Evolutionary conservation across 2,888 invertebrate genomes (phyloP), one percentile per base, ranked within the genome.

Genomic region (Cerceris ruficornis): DNA sequence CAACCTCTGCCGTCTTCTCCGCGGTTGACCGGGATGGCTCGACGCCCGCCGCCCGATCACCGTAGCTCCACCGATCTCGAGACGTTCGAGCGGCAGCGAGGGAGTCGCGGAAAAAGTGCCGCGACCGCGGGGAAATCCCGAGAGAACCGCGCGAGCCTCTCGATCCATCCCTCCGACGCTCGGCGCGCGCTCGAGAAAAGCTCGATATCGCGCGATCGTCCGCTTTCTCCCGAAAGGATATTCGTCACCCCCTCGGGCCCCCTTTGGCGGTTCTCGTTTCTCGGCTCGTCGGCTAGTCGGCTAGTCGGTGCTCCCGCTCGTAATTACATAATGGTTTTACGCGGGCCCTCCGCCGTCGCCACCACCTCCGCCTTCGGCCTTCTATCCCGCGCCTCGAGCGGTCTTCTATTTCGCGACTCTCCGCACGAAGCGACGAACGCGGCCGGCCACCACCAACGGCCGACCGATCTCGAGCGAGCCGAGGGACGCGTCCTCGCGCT

Each of bases 301-400:
- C 68, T 74, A 69, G 52, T 68, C 42, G 49, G 66, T 64, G 58
- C 50, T 50, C 39, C 39, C 61, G 59, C 49, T 61, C 72, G 70
- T 90, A 90, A 90, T 90, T 90, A 89, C 89, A 85, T 90, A 90
- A 90, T 90, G 90, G 87, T 89, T 90, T 90, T 87, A 90, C 88
- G 89, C 75, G 60, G 65, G 70, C 70, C 71, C 72, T 64, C 52
- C 69, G 61, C 74, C 64, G 17, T 43, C 59, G 52, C 62, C 69
- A 64, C 69, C 65, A 55, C 64, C 72, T 59, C 68, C 73, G 42
- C 46, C 58, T 14, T 49, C 15, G n/a, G 17, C 50, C 59, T 28
- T 17, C 64, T 69, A 57, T 61, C 80, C 58, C 17, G 15, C 17
- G 55, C 70, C 72, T 64, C 66, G 69, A 67, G 69, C 67, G 67